These are phyloP conservation scores for Netta rufina DNA, from an alignment of 2,797 vertebrate species.

Conservation along the genomic window DNA sequence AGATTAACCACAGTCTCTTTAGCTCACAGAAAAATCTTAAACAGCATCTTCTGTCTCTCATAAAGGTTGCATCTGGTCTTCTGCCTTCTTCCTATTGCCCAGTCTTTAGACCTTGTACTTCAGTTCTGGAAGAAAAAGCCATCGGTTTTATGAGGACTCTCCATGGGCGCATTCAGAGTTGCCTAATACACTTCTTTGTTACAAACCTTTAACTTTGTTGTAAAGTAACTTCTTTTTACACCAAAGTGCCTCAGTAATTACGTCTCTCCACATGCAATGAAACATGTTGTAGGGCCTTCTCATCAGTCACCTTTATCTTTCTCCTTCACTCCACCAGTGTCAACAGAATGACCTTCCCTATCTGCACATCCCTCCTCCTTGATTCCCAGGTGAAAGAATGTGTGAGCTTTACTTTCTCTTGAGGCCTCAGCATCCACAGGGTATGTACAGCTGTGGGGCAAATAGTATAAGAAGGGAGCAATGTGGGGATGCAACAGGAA, in stretches of 20 bases:
- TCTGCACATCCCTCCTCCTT: rapidly evolving
- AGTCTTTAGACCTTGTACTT: not conserved
- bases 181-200: not conserved
- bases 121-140: not conserved
- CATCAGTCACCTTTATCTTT: not conserved
- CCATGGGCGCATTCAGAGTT: not conserved
- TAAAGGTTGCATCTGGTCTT: not conserved
- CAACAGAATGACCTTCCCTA: not conserved
- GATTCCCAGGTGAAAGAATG: not conserved
- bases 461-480: no score
- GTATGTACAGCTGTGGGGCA: no score
- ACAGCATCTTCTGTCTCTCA: not conserved
- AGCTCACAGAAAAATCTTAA: not conserved
- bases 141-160: not conserved
- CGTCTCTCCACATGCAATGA: not conserved
- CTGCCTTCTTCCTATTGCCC: not conserved
- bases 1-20: not conserved
- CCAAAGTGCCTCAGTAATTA: not conserved
- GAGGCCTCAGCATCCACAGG: not conserved
- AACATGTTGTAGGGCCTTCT: not conserved
- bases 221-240: not conserved
- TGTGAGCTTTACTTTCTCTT: not conserved
- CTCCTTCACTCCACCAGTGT: not conserved
- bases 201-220: not conserved
- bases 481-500: no score